A percentile compares a stretch with the other conserved stretches of the same genome.
Evolutionary conservation across 2,888 invertebrate genomes (phyloP).

Genomic region (Apomyelois bistriatella): DNA sequence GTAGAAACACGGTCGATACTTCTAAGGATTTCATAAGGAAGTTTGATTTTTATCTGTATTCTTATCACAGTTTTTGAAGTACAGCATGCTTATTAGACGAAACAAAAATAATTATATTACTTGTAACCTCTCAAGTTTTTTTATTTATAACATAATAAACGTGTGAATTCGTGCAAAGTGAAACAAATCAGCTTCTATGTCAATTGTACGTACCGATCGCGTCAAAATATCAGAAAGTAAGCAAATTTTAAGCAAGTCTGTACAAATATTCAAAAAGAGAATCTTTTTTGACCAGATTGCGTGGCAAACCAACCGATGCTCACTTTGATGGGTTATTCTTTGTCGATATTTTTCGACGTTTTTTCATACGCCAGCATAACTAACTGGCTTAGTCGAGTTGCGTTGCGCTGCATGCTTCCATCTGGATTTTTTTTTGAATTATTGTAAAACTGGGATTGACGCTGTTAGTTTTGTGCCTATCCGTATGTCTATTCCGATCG

Average conservation of each 20-base stretch:
- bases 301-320: conserved; percentile 3
- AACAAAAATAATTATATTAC: too few species aligned
- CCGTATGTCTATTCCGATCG: background rate
- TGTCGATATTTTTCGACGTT: conserved; percentile 6
- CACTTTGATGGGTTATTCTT: conserved; percentile 17
- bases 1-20: too few species aligned
- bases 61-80: too few species aligned
- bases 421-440: conserved; percentile 4
- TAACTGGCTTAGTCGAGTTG: conserved; percentile 3
- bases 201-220: background rate
- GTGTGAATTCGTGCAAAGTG: too few species aligned
- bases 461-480: conserved; percentile 1
- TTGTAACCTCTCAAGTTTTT: too few species aligned
- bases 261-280: background rate
- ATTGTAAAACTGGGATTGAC: conserved; percentile 7
- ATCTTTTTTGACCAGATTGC: background rate
- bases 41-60: too few species aligned
- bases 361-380: conserved; percentile 4
- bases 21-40: too few species aligned
- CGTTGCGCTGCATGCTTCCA: background rate
- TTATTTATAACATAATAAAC: too few species aligned
- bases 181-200: too few species aligned
- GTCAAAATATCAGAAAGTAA: background rate
- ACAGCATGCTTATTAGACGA: too few species aligned
- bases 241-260: background rate